phyloP scores from a whole-genome alignment of 2,797 vertebrate genomes.

The Acanthurus tractus region DNA sequence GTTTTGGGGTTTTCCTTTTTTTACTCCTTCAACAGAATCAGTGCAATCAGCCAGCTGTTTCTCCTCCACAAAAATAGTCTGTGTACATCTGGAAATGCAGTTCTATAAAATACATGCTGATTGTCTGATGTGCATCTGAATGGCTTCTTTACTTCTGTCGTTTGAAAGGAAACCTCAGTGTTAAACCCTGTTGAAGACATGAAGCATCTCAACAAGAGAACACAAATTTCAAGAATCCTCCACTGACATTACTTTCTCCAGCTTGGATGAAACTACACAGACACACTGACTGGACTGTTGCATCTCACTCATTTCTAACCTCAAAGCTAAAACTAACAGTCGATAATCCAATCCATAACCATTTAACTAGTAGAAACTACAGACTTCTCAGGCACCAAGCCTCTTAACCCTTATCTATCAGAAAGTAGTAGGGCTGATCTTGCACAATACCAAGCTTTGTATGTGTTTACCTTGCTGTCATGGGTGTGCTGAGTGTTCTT shows the following conservation, averaged over 20 bases:
- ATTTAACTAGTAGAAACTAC: background rate
- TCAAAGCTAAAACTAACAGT: background rate
- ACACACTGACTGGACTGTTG: background rate
- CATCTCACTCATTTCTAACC: background rate
- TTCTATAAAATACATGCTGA: background rate
- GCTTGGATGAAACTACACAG: background rate
- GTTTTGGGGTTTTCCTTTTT: too few relatives aligned
- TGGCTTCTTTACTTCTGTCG: background rate
- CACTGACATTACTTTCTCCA: background rate
- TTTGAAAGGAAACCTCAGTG: background rate
- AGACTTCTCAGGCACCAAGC: background rate
- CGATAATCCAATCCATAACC: background rate
- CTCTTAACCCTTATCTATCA: background rate
- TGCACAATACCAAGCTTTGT: constrained; percentile 10
- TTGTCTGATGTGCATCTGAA: background rate
- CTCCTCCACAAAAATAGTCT: background rate
- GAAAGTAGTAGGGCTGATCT: constrained; percentile 49
- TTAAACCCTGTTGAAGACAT: background rate
- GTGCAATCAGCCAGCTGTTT: constrained; percentile 22
- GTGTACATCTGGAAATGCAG: constrained; percentile 6
- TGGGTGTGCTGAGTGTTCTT: background rate
- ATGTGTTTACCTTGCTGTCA: background rate
- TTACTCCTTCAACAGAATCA: background rate
- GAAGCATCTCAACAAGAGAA: background rate
- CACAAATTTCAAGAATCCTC: background rate